phyloP scores from a whole-genome alignment of 2,888 invertebrate species.

The Blomia tropicalis region DNA sequence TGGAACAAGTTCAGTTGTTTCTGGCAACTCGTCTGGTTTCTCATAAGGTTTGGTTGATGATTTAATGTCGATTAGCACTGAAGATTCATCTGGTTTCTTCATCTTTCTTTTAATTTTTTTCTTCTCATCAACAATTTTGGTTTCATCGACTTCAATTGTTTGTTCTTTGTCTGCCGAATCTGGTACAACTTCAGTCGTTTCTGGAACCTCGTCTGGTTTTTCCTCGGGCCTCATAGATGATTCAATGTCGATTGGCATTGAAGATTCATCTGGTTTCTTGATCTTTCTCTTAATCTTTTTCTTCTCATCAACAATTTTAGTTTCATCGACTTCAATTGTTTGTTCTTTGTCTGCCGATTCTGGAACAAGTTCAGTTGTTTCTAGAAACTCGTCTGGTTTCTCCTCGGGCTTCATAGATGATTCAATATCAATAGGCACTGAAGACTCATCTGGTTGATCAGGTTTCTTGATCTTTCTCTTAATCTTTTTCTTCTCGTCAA shows the following conservation, averaged over 20 bases:
- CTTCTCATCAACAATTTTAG: neutral
- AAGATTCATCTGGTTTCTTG: no score
- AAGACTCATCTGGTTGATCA: slow-evolving; percentile 5
- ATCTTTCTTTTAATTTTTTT: neutral
- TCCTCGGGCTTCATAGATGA: no score
- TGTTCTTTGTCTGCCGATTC: slow-evolving; percentile 25
- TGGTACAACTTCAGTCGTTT: neutral
- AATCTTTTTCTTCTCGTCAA: neutral
- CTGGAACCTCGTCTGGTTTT: neutral
- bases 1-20: neutral
- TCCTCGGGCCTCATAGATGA: neutral
- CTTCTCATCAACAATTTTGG: neutral
- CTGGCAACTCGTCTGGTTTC: neutral
- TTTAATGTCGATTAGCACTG: neutral
- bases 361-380: slow-evolving; percentile 24
- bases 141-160: neutral
- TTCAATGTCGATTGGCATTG: neutral
- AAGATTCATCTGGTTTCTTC: slow-evolving; percentile 7
- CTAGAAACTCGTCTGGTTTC: no score
- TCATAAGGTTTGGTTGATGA: neutral
- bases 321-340: neutral
- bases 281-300: no score
- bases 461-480: slow-evolving; percentile 9
- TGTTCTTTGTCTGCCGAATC: neutral
- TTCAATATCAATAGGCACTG: no score